These are phyloP conservation scores for Noturus placidus DNA, from an alignment of 2,113 vertebrate species.

Conservation along the genomic window DNA sequence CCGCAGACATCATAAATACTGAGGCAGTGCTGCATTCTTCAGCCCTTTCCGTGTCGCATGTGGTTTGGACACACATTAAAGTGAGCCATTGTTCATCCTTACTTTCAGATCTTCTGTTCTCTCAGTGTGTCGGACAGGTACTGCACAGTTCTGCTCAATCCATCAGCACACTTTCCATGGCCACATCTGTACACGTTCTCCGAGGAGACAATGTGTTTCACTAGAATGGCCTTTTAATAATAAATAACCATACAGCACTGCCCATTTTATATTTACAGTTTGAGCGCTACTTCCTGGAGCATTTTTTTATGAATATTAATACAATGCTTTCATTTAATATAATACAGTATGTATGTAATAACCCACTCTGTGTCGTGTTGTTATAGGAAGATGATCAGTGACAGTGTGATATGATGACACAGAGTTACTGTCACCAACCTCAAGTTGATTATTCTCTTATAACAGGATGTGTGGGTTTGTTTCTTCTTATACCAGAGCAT, in stretches of 20 bases:
- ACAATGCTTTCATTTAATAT: neutral
- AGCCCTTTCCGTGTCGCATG: neutral
- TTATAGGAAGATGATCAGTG: neutral
- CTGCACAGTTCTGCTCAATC: neutral
- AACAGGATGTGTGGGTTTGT: neutral
- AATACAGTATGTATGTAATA: neutral
- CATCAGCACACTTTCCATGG: slow-evolving; percentile 4
- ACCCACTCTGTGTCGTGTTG: neutral
- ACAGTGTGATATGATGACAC: neutral
- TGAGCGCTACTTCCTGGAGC: neutral
- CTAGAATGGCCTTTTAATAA: neutral
- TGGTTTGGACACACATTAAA: neutral
- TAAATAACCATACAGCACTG: slow-evolving; percentile 1
- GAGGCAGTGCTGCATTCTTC: neutral
- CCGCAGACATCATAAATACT: neutral
- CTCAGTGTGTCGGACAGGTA: neutral
- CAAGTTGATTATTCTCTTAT: neutral
- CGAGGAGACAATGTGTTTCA: neutral
- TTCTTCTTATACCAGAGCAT: neutral
- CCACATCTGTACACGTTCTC: neutral
- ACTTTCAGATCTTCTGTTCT: neutral
- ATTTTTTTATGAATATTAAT: neutral
- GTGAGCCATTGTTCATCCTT: neutral
- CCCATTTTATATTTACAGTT: neutral
- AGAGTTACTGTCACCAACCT: neutral